Evolutionary conservation across 2,113 vertebrate genomes (phyloP), one percentile per base, ranked within the genome.

Genomic region (Larimichthys polyactis): DNA sequence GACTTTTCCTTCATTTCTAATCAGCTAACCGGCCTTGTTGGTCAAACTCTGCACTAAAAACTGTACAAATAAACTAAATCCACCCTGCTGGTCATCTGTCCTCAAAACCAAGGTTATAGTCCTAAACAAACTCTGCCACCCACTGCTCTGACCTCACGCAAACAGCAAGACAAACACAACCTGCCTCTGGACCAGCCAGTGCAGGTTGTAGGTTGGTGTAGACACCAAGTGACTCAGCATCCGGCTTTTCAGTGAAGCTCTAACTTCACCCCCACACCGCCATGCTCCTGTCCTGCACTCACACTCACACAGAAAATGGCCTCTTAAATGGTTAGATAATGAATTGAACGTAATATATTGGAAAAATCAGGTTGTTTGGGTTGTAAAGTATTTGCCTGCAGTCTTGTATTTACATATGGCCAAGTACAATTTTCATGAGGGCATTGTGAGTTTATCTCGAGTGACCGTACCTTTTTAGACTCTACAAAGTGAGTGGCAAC

Each of bases 401-500:
- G 49, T 55, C 24, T 12, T n/a, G 10, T 48, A 20, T 59, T 0
- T 17, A 10, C 20, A 43, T 1, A 11, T 9, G 17, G 9, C 52
- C 69, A 11, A 4, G 69, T 44, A 19, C 8, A 48, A 2, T 20
- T 68, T 22, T 4, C 22, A 7, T 9, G 3, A 36, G 12, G 9
- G 3, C 20, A 3, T 1, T 7, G 27, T 1, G 32, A 27, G 29
- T 49, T 17, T 0, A 40, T 32, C 62, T 27, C 5, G 7, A 11
- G 44, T 46, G 11, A 46, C 3, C 11, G 19, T 14, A 4, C 5
- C 97, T 97, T 97, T n/a, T 94, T 90, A 0, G 96, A 97, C 22
- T 98, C 96, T 0, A 99, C 95, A 83, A 98, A 99, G 87, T 99
- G 98, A 1, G 96, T 99, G 36, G 98, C 97, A 0, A 99, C 94